Evolutionary conservation across 2,113 vertebrate genomes (phyloP).

Genomic region (Brachyhypopomus gauderio): DNA sequence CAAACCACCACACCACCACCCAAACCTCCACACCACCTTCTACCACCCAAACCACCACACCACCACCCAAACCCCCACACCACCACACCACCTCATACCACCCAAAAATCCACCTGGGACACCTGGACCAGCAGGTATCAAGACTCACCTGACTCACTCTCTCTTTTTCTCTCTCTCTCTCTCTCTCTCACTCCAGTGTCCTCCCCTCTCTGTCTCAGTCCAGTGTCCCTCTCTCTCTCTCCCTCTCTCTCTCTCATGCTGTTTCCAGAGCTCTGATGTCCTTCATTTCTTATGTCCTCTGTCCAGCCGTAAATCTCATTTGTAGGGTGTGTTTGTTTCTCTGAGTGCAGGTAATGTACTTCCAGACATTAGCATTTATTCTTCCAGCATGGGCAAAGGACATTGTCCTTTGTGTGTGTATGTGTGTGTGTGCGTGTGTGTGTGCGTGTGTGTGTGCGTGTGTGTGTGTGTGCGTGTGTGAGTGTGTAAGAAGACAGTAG

Average conservation of each 20-base stretch:
- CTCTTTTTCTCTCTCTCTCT: too few relatives aligned
- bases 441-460: conserved; percentile 35
- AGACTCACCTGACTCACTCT: too few relatives aligned
- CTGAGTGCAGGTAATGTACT: conserved; percentile 34
- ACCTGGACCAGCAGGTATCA: too few relatives aligned
- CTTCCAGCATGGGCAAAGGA: conserved; percentile 8
- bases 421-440: conserved; percentile 37
- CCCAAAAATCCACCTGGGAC: too few relatives aligned
- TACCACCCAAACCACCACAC: too few relatives aligned
- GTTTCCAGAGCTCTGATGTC: too few relatives aligned
- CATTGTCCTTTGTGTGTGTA: neutral
- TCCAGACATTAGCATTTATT: conserved; percentile 18
- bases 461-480: conserved; percentile 29
- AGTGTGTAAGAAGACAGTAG: conserved; percentile 17
- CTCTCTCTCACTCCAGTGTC: neutral
- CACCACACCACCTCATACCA: too few relatives aligned
- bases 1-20: too few relatives aligned
- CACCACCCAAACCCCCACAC: too few relatives aligned
- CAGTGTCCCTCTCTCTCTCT: neutral
- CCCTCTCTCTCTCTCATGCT: neutral
- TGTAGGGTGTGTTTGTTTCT: conserved; percentile 6
- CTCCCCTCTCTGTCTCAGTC: neutral
- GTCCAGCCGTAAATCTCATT: conserved; percentile 24
- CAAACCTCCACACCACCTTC: too few relatives aligned
- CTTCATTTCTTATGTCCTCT: too few relatives aligned